Evolutionary conservation across 92 coral and sea anemone genomes (phyloP).

Genomic region (Epizoanthus ramosus): DNA sequence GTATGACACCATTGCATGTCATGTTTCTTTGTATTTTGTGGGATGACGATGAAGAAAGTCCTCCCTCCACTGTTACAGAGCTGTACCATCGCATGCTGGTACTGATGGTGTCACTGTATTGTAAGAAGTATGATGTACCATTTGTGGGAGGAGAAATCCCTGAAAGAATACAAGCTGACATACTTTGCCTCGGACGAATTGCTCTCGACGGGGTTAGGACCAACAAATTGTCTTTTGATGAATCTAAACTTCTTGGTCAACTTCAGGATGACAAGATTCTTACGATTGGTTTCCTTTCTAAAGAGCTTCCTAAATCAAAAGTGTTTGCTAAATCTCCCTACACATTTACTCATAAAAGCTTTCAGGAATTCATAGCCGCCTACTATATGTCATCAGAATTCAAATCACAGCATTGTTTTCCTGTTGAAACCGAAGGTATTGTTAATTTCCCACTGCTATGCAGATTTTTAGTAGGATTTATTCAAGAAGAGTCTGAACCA

Average conservation of each 20-base stretch:
- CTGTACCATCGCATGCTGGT: background rate
- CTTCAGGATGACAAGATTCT: background rate
- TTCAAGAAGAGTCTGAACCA: background rate
- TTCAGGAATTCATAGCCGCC: background rate
- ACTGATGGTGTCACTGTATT: background rate
- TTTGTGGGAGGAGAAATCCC: background rate
- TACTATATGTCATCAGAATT: background rate
- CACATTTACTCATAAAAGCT: background rate
- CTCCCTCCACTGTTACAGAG: background rate
- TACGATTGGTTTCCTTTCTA: background rate
- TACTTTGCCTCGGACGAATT: background rate
- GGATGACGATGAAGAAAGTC: constrained; percentile 1
- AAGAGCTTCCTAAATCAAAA: background rate
- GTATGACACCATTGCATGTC: background rate
- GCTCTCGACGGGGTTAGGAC: background rate
- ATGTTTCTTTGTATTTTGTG: background rate
- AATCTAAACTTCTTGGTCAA: background rate
- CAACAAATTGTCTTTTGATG: background rate
- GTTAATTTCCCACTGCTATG: background rate
- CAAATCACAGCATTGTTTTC: background rate
- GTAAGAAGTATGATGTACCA: background rate
- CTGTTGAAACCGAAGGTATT: background rate
- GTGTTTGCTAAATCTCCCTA: background rate
- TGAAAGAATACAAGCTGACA: background rate
- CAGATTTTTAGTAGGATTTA: background rate